A percentile compares a stretch with the other conserved stretches of the same genome.
These are phyloP conservation scores for Lamproptera curius DNA, from an alignment of 2,888 invertebrate genomes.

Conservation along the genomic window DNA sequence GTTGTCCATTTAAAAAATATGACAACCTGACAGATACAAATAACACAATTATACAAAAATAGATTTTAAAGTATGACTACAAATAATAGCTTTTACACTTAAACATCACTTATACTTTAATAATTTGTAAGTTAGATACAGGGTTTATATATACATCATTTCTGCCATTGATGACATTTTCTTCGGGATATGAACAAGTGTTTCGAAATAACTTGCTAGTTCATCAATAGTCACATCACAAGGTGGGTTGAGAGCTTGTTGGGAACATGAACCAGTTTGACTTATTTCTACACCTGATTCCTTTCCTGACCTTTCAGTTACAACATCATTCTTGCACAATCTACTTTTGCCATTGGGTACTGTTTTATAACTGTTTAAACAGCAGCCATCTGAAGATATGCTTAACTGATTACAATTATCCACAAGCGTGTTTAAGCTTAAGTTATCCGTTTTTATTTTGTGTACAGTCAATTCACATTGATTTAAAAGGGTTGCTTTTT, in stretches of 20 bases:
- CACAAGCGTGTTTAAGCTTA: slow-evolving; percentile 60
- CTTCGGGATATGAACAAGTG: slow-evolving; percentile 96
- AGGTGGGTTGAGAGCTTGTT: slow-evolving; percentile 85
- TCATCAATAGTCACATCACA: slow-evolving; percentile 96
- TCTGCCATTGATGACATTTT: slow-evolving; percentile 99
- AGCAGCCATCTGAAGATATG: slow-evolving; percentile 45
- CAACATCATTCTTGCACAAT: slow-evolving; percentile 54
- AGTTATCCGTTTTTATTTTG: slow-evolving; percentile 39
- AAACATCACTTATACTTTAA: slow-evolving; percentile 1
- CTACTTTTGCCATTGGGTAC: slow-evolving; percentile 38
- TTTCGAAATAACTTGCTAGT: slow-evolving; percentile 96
- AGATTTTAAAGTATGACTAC: background rate
- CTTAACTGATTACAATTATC: slow-evolving; percentile 65
- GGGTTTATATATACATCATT: slow-evolving; percentile 97
- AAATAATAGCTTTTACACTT: slow-evolving; percentile 1
- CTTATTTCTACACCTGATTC: slow-evolving; percentile 42
- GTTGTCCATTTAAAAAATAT: background rate
- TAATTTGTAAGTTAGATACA: background rate
- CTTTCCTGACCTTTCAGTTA: slow-evolving; percentile 35
- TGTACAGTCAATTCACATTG: slow-evolving; percentile 29
- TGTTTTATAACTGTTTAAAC: slow-evolving; percentile 26
- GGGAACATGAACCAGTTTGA: slow-evolving; percentile 82
- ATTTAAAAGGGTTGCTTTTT: slow-evolving; percentile 25
- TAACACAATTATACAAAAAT: background rate
- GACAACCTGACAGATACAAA: background rate